Percentiles rank a stretch among this genome's conserved stretches.
phyloP scores from a whole-genome alignment of 2,113 vertebrate species.

The Misgurnus anguillicaudatus region DNA sequence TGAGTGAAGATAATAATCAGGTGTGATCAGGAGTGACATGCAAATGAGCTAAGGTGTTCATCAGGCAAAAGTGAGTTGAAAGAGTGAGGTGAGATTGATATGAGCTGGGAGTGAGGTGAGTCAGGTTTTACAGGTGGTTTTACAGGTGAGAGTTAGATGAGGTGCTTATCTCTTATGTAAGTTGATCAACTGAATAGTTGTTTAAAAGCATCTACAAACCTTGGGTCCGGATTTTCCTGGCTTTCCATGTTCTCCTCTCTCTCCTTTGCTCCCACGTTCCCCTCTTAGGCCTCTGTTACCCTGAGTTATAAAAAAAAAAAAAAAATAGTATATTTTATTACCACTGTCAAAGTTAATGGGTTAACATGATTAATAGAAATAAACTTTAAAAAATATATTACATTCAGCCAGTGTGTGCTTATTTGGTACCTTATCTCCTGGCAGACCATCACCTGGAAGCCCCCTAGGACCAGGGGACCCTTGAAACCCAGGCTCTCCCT shows the following conservation, averaged over 20 bases:
- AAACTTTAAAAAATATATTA: background rate
- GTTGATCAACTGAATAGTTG: too few relatives aligned
- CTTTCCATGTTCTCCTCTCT: constrained; percentile 80
- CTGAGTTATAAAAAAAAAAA: too few relatives aligned
- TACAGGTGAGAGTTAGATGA: too few relatives aligned
- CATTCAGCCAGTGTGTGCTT: background rate
- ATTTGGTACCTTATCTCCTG: constrained; percentile 79
- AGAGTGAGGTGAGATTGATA: too few relatives aligned
- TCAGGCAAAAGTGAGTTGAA: too few relatives aligned
- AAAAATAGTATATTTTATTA: background rate
- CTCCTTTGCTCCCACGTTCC: constrained; percentile 78
- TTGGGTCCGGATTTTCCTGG: constrained; percentile 74
- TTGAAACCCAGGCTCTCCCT: constrained; percentile 84
- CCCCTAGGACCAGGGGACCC: constrained; percentile 79
- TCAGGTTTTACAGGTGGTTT: too few relatives aligned
- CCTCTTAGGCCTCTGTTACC: constrained; percentile 79
- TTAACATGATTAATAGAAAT: background rate
- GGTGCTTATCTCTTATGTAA: too few relatives aligned
- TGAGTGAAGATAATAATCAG: too few relatives aligned
- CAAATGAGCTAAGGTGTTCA: too few relatives aligned
- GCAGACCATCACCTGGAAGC: constrained; percentile 69
- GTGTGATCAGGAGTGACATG: too few relatives aligned
- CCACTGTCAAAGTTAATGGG: too few relatives aligned
- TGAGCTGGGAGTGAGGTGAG: too few relatives aligned
- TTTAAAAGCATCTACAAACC: constrained; percentile 59